Evolutionary conservation across 2,888 invertebrate species (phyloP).

Genomic region (Lasioglossum malachurum): DNA sequence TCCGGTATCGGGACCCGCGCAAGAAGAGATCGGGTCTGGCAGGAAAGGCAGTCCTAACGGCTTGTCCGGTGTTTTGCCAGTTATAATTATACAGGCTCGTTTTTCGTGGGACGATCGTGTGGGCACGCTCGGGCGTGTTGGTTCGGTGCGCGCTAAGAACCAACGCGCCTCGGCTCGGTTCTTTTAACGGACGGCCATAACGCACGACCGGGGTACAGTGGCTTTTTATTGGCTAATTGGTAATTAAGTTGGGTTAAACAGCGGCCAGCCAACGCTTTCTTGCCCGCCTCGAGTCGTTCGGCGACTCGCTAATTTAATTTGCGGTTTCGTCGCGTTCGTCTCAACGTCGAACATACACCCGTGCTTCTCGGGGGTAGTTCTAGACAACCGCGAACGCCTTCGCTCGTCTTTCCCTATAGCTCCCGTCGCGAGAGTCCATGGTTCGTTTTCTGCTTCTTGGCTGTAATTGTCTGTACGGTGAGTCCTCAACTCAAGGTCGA

Average conservation of each 20-base stretch:
- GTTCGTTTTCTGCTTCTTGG: neutral
- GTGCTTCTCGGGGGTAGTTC: neutral
- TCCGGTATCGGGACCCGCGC: slow-evolving; percentile 52
- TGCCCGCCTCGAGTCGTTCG: slow-evolving; percentile 78
- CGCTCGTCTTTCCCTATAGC: neutral
- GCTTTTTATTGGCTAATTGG: slow-evolving; percentile 83
- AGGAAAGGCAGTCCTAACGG: slow-evolving; percentile 68
- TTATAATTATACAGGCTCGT: slow-evolving; percentile 82
- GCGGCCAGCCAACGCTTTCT: slow-evolving; percentile 83
- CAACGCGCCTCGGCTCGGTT: slow-evolving; percentile 45
- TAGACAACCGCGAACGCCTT: neutral
- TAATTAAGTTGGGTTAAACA: slow-evolving; percentile 83
- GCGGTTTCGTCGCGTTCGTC: slow-evolving; percentile 82
- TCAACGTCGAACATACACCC: slow-evolving; percentile 46
- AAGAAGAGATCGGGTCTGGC: slow-evolving; percentile 59
- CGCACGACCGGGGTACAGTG: slow-evolving; percentile 75
- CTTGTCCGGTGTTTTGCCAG: slow-evolving; percentile 80
- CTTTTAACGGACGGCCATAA: slow-evolving; percentile 71
- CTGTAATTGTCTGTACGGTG: neutral
- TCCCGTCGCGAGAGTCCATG: neutral
- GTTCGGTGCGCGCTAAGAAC: slow-evolving; percentile 45
- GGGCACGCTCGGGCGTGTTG: slow-evolving; percentile 59
- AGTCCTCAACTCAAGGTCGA: no score
- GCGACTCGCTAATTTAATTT: slow-evolving; percentile 83
- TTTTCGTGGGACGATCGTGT: slow-evolving; percentile 77